phyloP scores from a whole-genome alignment of 1,140 invertebrate species.

The Brachionus rotundiformis region DNA sequence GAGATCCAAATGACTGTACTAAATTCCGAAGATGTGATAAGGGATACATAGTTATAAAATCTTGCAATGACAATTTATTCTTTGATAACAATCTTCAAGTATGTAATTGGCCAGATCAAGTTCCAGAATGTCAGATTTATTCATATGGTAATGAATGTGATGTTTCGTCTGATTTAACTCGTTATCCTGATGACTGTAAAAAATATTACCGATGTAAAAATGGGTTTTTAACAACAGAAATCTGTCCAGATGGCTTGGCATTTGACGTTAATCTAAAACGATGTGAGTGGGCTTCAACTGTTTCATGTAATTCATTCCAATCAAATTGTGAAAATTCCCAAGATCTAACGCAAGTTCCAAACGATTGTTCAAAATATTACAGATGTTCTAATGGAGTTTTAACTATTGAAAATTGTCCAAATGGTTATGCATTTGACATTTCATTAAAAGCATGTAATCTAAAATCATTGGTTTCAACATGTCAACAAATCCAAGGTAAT shows the following conservation, averaged over 20 bases:
- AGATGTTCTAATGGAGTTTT: not conserved
- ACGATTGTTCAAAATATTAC: constrained; percentile 40
- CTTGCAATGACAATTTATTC: not conserved
- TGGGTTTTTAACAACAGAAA: not conserved
- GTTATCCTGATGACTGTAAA: not conserved
- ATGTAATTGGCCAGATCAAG: not conserved
- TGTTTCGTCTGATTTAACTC: not conserved
- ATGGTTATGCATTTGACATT: not conserved
- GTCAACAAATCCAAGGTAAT: not conserved
- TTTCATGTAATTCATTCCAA: not conserved
- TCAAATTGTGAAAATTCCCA: not conserved
- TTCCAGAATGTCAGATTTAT: not conserved
- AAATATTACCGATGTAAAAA: constrained; percentile 23
- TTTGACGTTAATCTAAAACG: not conserved
- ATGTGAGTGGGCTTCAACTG: not conserved
- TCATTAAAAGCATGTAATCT: not conserved
- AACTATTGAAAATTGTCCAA: not conserved
- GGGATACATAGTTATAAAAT: not conserved
- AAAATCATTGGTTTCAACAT: not conserved
- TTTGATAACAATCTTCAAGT: not conserved
- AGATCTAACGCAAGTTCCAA: not conserved
- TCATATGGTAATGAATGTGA: not conserved
- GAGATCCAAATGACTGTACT: not conserved
- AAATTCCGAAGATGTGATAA: constrained; percentile 19
- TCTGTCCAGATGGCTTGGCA: not conserved